Percentiles rank a stretch among this genome's conserved stretches.
phyloP scores from a whole-genome alignment of 2,888 invertebrate genomes.

The Artemia sinica region DNA sequence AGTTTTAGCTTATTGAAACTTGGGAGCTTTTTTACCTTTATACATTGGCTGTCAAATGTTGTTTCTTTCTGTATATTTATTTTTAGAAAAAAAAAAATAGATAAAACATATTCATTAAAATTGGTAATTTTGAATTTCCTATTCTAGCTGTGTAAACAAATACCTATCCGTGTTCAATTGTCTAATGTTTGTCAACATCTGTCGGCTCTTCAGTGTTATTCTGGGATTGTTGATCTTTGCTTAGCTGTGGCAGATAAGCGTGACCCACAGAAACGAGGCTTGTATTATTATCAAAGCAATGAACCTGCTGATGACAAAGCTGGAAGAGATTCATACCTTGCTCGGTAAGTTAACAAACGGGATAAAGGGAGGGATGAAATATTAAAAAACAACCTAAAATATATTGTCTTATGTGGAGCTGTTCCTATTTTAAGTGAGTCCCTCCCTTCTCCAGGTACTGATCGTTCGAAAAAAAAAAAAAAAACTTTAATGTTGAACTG shows the following conservation, averaged over 20 bases:
- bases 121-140: not conserved
- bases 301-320: constrained; percentile 66
- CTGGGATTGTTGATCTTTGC: constrained; percentile 73
- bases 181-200: constrained; percentile 68
- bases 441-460: no score
- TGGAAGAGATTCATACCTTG: constrained; percentile 53
- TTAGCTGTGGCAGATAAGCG: constrained; percentile 61
- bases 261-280: constrained; percentile 73
- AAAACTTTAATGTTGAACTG: no score
- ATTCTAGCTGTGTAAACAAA: constrained; percentile 60
- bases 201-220: constrained; percentile 57
- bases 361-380: no score
- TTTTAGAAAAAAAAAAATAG: constrained; percentile 15
- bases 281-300: constrained; percentile 68
- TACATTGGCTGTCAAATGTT: no score
- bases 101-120: not conserved
- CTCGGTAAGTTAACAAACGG: constrained; percentile 35
- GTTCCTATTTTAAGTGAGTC: no score
- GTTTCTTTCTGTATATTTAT: constrained; percentile 17
- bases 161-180: constrained; percentile 68
- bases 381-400: no score
- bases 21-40: no score
- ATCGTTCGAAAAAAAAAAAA: no score
- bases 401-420: no score
- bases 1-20: no score